Evolutionary conservation across 2,888 invertebrate species (phyloP).

Genomic region (Sphaerophoria rueppellii): DNA sequence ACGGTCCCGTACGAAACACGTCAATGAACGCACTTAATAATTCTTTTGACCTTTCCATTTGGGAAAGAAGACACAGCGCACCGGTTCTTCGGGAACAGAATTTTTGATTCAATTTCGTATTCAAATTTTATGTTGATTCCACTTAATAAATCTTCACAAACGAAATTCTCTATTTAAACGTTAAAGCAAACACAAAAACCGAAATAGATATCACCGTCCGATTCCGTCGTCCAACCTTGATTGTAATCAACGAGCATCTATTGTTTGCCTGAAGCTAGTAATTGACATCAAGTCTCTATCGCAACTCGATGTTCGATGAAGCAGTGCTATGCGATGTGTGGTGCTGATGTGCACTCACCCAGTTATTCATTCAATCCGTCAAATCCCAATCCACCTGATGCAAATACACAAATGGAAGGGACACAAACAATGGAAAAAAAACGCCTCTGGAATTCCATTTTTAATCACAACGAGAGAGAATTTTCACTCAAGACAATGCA

Average conservation of each 20-base stretch:
- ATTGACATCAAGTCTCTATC: constrained; percentile 44
- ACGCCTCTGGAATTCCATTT: constrained; percentile 32
- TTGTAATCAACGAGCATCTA: constrained; percentile 41
- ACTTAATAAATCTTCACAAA: constrained; percentile 1
- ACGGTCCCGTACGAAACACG: constrained; percentile 55
- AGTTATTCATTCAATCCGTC: constrained; percentile 27
- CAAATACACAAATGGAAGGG: background rate
- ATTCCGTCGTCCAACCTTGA: constrained; percentile 36
- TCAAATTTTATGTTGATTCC: constrained; percentile 1
- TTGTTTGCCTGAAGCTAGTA: constrained; percentile 11
- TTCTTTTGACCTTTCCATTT: constrained; percentile 67
- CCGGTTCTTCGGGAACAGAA: background rate
- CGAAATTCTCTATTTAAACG: background rate
- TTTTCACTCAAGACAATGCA: constrained; percentile 44
- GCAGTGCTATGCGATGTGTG: background rate
- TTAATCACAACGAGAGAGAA: constrained; percentile 51
- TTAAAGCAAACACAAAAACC: constrained; percentile 5
- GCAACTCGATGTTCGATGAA: constrained; percentile 46
- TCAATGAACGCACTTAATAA: constrained; percentile 55
- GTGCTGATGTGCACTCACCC: background rate
- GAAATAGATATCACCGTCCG: background rate
- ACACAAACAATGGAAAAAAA: too few relatives aligned
- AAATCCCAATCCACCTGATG: constrained; percentile 34
- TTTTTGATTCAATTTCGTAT: constrained; percentile 20
- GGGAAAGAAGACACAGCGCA: constrained; percentile 1